phyloP scores from a whole-genome alignment of 2,888 invertebrate species.

The Pammene fasciana region DNA sequence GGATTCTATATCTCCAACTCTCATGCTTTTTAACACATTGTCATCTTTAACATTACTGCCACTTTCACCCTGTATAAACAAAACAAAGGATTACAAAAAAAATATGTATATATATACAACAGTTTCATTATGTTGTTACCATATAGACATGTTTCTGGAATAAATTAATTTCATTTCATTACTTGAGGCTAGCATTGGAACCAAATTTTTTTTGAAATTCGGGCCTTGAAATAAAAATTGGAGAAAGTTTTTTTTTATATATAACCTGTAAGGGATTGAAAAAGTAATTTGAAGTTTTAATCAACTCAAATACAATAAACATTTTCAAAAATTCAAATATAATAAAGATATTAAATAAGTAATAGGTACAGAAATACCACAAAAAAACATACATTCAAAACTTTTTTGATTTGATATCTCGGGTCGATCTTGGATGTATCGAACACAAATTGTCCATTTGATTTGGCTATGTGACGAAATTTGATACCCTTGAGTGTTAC shows the following conservation, averaged over 20 bases:
- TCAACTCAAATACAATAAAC: too few relatives aligned
- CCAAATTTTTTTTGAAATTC: too few relatives aligned
- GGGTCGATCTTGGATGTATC: slow-evolving; percentile 54
- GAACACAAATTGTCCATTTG: slow-evolving; percentile 43
- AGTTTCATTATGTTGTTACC: too few relatives aligned
- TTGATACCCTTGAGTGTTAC: slow-evolving; percentile 54
- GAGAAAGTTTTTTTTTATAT: too few relatives aligned
- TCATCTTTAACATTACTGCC: slow-evolving; percentile 21
- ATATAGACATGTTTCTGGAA: too few relatives aligned
- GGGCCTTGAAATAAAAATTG: too few relatives aligned
- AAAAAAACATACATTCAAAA: slow-evolving; percentile 49
- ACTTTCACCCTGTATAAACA: not conserved
- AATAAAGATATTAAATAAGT: not conserved
- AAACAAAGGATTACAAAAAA: not conserved
- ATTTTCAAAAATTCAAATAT: too few relatives aligned
- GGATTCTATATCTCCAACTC: slow-evolving; percentile 53
- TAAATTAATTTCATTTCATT: too few relatives aligned
- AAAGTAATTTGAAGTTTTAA: too few relatives aligned
- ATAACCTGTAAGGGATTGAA: too few relatives aligned
- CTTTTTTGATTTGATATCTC: slow-evolving; percentile 44
- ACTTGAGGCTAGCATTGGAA: too few relatives aligned
- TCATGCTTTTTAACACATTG: slow-evolving; percentile 47
- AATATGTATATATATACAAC: too few relatives aligned
- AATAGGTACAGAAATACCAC: not conserved
- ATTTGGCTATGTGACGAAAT: slow-evolving; percentile 49